Conservation (phyloP, 2,113 vertebrate species). For the Hippocampus barbouri region DNA sequence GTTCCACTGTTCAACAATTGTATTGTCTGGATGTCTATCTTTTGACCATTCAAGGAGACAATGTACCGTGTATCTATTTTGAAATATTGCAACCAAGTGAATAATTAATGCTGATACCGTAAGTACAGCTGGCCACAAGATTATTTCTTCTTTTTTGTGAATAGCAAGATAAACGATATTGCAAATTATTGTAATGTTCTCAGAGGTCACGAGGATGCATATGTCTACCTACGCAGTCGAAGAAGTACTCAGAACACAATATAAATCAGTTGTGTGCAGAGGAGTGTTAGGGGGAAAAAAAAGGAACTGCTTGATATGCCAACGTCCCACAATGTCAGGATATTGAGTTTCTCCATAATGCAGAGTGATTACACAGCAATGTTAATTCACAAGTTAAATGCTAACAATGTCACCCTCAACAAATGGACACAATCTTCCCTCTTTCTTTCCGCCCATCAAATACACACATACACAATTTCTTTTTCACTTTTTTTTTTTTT, state of each 20-base stretch:
- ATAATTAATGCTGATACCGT: background rate
- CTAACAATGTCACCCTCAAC: slow-evolving; percentile 25
- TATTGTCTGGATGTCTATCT: background rate
- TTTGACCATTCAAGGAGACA: background rate
- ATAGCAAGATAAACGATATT: background rate
- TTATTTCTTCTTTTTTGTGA: background rate
- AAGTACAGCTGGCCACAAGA: background rate
- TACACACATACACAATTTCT: background rate
- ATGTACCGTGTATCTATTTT: background rate
- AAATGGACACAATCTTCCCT: background rate
- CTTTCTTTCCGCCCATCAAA: background rate
- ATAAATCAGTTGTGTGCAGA: background rate
- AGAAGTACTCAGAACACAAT: background rate
- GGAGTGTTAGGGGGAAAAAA: slow-evolving; percentile 12
- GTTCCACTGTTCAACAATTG: background rate
- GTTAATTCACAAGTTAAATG: slow-evolving; percentile 41
- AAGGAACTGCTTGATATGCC: slow-evolving; percentile 28
- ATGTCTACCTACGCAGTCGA: slow-evolving; percentile 9
- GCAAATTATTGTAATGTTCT: background rate
- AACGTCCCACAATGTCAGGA: slow-evolving; percentile 44
- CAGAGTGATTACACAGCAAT: slow-evolving; percentile 53
- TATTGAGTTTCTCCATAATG: slow-evolving; percentile 49
- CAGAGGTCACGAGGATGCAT: background rate
- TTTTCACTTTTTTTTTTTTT: too few relatives aligned
- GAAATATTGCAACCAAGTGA: too few relatives aligned